Percentiles rank a stretch among this genome's conserved stretches.
Conservation (phyloP, 2,113 vertebrate genomes). For the Agelaius phoeniceus region DNA sequence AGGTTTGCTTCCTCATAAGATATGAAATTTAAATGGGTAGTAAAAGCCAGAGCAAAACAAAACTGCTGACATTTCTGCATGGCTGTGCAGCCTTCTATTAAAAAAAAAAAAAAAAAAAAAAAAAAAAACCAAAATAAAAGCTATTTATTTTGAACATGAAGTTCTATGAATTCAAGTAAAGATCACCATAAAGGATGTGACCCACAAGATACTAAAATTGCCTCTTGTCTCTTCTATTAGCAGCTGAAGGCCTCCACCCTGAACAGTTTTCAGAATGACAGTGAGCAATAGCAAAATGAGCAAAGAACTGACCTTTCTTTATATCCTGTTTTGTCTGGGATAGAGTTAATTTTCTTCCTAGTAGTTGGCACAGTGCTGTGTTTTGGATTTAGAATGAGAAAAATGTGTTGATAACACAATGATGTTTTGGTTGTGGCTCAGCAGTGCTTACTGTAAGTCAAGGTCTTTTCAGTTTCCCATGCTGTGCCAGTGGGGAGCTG, state of each 20-base stretch:
- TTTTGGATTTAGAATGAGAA: not conserved
- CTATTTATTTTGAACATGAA: slow-evolving; percentile 53
- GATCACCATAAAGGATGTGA: slow-evolving; percentile 50
- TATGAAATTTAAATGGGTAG: not conserved
- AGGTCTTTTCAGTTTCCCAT: not conserved
- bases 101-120: not conserved
- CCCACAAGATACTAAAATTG: slow-evolving; percentile 30
- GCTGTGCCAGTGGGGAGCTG: not conserved
- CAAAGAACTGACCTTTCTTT: slow-evolving; percentile 11
- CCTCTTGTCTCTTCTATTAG: slow-evolving; percentile 28
- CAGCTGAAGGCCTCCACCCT: slow-evolving; percentile 5
- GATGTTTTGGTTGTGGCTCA: not conserved
- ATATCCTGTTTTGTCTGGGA: not conserved
- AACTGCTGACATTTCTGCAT: slow-evolving; percentile 40
- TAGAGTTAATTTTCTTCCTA: not conserved
- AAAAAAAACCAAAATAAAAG: not conserved
- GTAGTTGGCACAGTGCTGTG: not conserved
- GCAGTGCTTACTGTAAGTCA: not conserved
- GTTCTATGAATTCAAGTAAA: slow-evolving; percentile 48
- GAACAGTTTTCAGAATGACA: not conserved
- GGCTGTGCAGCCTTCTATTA: slow-evolving; percentile 10
- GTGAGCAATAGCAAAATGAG: slow-evolving; percentile 5
- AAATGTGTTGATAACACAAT: too few species aligned
- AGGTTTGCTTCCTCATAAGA: not conserved
- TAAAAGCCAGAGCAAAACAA: slow-evolving; percentile 21